Base-by-base conservation (phyloP, 1,140 invertebrate species). In the Nasonia giraulti region DNA sequence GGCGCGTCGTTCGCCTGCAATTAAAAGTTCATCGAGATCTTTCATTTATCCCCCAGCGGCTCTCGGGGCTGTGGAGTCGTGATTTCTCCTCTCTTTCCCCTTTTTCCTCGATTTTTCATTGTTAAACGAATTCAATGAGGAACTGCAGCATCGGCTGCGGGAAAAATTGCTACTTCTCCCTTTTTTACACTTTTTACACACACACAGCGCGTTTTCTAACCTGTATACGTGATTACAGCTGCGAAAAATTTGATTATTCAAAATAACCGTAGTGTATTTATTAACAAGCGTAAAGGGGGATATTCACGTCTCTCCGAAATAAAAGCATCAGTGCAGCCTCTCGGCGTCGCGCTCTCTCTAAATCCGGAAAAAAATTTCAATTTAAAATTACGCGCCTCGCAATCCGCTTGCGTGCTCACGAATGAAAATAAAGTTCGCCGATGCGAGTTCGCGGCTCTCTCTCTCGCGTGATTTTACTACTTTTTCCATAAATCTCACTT, bases 401-500 rank as follows among this genome's bases (percentile, higher is more conserved):
- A 80, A 80, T 80, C 78, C 78, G 78, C 78, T 80, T 69, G 78
- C 66, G 78, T 80, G 78, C 62, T 80, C 78, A 68, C 62, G 33
- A 66, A 69, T 66, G 75, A 73, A 86, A 85, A 87, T 87, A 77
- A 86, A 55, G 80, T 75, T 37, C n/a, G n/a, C 40, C 31, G 50
- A 83, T 83, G 80, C 68, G 44, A 76, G 40, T 14, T 7, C 17
- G 17, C 76, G 27, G 14, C 33, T 37, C 33, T 37, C 17, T 23
- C 69, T 12, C 69, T 0, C 55, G 79, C 73, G 80, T 71, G 80
- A 77, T 88, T 91, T 91, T 90, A 91, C 89, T 89, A 91, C 89
- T 89, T 91, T 89, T 88, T 82, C 82, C 85, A 87, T 87, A 89
- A 90, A 91, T 90, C 89, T 92, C 87, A 91, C 91, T 87, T 88